A percentile compares a stretch with the other conserved stretches of the same genome.
Conservation (phyloP, 2,888 invertebrate species). For the Epistrophe grossulariae region DNA sequence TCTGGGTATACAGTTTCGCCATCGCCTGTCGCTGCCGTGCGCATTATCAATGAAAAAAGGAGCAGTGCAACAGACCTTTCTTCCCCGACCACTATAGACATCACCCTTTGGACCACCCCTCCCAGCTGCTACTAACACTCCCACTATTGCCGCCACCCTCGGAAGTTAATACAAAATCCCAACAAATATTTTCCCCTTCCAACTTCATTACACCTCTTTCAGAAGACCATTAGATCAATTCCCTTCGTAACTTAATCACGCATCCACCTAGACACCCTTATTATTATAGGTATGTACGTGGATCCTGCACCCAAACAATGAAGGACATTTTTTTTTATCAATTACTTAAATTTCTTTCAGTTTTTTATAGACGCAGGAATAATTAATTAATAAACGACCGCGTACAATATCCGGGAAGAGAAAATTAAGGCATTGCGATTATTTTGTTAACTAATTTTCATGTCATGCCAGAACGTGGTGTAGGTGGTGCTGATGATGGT, state of each 20-base stretch:
- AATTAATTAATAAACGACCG: conserved; percentile 69
- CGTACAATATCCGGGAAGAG: conserved; percentile 58
- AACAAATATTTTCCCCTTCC: conserved; percentile 46
- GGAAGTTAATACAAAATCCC: conserved; percentile 63
- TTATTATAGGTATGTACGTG: conserved; percentile 21
- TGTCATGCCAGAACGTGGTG: conserved; percentile 66
- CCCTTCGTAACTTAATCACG: conserved; percentile 19
- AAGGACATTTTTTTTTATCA: conserved; percentile 53
- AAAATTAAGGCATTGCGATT: conserved; percentile 36
- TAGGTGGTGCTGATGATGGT: conserved; percentile 50
- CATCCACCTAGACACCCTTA: conserved; percentile 62
- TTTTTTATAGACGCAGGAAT: conserved; percentile 22
- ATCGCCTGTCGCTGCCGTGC: conserved; percentile 70
- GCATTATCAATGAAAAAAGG: conserved; percentile 73
- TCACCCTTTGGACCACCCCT: conserved; percentile 28
- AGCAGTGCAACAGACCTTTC: conserved; percentile 74
- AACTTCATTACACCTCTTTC: not conserved
- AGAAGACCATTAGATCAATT: conserved; percentile 49
- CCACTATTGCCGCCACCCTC: conserved; percentile 10
- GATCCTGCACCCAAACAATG: conserved; percentile 72
- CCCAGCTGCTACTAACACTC: conserved; percentile 22
- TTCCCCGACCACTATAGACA: conserved; percentile 44
- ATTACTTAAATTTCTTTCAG: conserved; percentile 10
- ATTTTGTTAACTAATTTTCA: conserved; percentile 32
- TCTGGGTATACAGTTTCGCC: conserved; percentile 73